Evolutionary conservation across 2,888 invertebrate species (phyloP).

Genomic region (Ophioninae sp.): DNA sequence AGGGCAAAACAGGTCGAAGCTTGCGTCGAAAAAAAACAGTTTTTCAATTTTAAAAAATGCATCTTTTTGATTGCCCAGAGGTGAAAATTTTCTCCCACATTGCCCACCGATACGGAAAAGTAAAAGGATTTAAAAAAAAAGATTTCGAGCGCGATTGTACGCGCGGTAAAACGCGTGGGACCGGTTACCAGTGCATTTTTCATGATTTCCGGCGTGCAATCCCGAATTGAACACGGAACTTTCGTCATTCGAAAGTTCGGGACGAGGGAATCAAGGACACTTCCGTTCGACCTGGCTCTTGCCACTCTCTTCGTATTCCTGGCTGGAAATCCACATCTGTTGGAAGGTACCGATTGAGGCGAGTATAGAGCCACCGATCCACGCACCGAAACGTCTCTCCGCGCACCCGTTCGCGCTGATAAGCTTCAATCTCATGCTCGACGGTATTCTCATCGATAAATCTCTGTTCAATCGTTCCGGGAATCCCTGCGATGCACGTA

Average conservation of each 20-base stretch:
- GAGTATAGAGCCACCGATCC: slow-evolving; percentile 99
- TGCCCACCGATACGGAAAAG: neutral
- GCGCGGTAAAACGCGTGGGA: neutral
- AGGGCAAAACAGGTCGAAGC: neutral
- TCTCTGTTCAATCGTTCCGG: slow-evolving; percentile 95
- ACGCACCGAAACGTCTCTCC: slow-evolving; percentile 97
- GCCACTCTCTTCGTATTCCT: slow-evolving; percentile 99
- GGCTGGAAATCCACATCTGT: slow-evolving; percentile 99
- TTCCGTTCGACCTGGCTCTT: slow-evolving; percentile 98
- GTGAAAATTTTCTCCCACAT: neutral
- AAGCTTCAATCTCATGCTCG: slow-evolving; percentile 96
- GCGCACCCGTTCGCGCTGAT: slow-evolving; percentile 95
- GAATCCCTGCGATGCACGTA: slow-evolving; percentile 87
- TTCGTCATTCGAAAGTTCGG: neutral
- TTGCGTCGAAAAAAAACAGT: neutral
- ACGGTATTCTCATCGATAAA: slow-evolving; percentile 92
- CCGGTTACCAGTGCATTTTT: neutral
- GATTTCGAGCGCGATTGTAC: neutral
- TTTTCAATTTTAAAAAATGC: neutral
- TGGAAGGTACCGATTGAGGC: slow-evolving; percentile 99
- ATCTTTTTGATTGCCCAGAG: neutral
- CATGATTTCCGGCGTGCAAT: neutral
- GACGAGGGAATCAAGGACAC: slow-evolving; percentile 85
- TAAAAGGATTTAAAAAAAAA: neutral
- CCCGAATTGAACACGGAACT: neutral